Evolutionary conservation across 2,797 vertebrate species (phyloP).

Genomic region (Poecilia velifera): DNA sequence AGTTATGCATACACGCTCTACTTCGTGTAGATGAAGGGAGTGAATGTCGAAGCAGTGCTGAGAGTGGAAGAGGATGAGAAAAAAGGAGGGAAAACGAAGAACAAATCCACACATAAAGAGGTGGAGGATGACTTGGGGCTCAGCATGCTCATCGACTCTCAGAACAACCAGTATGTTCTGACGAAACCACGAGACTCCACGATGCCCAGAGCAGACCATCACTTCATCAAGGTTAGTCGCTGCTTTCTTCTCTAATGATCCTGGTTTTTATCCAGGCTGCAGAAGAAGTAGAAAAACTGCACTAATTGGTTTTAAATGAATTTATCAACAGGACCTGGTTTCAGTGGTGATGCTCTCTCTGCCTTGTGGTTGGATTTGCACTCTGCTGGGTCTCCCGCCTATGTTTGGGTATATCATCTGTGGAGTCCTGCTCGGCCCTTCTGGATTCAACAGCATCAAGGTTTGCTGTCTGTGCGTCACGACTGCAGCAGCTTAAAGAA

Average conservation of each 20-base stretch:
- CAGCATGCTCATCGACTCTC: constrained; percentile 98
- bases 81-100: constrained; percentile 84
- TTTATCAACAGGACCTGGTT: constrained; percentile 89
- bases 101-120: constrained; percentile 84
- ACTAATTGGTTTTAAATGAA: background rate
- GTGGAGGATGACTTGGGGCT: constrained; percentile 91
- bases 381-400: constrained; percentile 88
- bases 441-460: constrained; percentile 95
- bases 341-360: constrained; percentile 93
- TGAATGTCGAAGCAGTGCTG: constrained; percentile 95
- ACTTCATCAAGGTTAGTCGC: constrained; percentile 91
- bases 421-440: constrained; percentile 96
- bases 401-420: constrained; percentile 98
- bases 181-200: constrained; percentile 96
- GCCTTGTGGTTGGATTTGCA: constrained; percentile 96
- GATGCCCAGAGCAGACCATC: constrained; percentile 93
- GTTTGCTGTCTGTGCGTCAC: constrained; percentile 67
- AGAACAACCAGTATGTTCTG: constrained; percentile 98
- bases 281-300: background rate
- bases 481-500: background rate
- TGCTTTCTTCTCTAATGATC: background rate
- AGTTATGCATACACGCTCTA: too few relatives aligned
- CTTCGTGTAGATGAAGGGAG: constrained; percentile 87
- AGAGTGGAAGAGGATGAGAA: constrained; percentile 94
- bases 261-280: background rate